Evolutionary conservation across 2,888 invertebrate species (phyloP).

Genomic region (Dynastes grantii): DNA sequence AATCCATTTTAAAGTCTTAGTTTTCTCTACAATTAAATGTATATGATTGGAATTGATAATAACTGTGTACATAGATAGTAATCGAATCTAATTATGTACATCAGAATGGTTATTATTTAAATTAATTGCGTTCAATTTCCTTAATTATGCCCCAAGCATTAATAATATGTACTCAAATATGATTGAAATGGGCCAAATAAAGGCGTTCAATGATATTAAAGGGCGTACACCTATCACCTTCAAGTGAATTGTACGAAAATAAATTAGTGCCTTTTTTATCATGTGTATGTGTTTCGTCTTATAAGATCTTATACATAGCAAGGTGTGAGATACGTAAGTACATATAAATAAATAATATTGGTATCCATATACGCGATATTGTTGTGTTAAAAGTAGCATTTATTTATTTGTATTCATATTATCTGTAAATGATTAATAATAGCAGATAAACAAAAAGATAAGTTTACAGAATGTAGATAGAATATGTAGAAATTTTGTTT

Average conservation of each 20-base stretch:
- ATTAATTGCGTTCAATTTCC: conserved; percentile 7
- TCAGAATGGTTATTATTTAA: background rate
- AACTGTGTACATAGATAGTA: background rate
- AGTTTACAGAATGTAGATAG: no score
- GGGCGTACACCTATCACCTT: background rate
- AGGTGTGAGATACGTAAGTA: no score
- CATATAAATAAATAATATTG: no score
- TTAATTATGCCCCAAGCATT: background rate
- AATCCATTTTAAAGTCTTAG: background rate
- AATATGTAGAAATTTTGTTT: no score
- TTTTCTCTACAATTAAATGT: background rate
- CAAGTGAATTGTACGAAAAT: background rate
- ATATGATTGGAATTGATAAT: background rate
- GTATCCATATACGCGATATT: no score
- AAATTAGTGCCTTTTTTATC: background rate
- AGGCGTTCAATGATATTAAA: background rate
- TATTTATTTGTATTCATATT: no score
- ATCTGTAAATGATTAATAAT: no score
- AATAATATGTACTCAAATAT: conserved; percentile 5
- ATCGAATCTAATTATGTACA: background rate
- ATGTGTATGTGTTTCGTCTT: no score
- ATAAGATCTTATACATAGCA: no score
- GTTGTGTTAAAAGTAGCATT: no score
- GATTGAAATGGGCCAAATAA: background rate
- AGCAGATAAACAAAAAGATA: no score